These are phyloP conservation scores for Sarcophaga rosellei DNA, from an alignment of 2,888 invertebrate species.

Conservation along the genomic window DNA sequence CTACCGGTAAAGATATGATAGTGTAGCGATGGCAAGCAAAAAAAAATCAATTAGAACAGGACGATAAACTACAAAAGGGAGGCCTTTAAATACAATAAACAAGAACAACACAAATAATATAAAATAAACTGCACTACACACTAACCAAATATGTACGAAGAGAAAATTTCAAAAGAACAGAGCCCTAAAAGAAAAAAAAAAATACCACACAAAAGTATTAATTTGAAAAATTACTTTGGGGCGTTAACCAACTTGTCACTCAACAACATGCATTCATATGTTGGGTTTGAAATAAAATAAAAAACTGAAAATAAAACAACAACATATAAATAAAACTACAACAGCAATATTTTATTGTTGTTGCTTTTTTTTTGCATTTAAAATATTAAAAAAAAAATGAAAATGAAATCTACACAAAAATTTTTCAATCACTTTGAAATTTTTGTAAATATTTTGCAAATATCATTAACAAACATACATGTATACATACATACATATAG, in stretches of 20 bases:
- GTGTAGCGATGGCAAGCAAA: constrained; percentile 12
- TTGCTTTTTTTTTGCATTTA: background rate
- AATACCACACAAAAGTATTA: constrained; percentile 69
- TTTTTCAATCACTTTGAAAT: constrained; percentile 17
- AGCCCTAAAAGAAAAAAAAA: constrained; percentile 51
- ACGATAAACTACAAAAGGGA: constrained; percentile 70
- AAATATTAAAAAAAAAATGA: background rate
- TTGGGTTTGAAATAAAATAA: background rate
- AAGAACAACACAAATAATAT: constrained; percentile 57
- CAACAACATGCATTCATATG: constrained; percentile 62
- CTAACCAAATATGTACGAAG: constrained; percentile 47
- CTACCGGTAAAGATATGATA: constrained; percentile 1
- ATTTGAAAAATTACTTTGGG: constrained; percentile 73
- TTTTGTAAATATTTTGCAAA: constrained; percentile 33
- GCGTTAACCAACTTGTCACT: constrained; percentile 72
- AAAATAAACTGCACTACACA: constrained; percentile 34
- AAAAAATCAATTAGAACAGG: constrained; percentile 71
- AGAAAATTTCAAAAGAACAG: constrained; percentile 2
- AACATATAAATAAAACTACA: constrained; percentile 51
- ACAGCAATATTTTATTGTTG: background rate
- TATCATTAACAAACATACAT: background rate
- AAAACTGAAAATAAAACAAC: constrained; percentile 35
- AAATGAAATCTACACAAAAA: background rate
- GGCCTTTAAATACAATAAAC: constrained; percentile 58
- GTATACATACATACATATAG: background rate